phyloP scores from a whole-genome alignment of 2,797 vertebrate genomes.

The Euphonia xanthogaster region DNA sequence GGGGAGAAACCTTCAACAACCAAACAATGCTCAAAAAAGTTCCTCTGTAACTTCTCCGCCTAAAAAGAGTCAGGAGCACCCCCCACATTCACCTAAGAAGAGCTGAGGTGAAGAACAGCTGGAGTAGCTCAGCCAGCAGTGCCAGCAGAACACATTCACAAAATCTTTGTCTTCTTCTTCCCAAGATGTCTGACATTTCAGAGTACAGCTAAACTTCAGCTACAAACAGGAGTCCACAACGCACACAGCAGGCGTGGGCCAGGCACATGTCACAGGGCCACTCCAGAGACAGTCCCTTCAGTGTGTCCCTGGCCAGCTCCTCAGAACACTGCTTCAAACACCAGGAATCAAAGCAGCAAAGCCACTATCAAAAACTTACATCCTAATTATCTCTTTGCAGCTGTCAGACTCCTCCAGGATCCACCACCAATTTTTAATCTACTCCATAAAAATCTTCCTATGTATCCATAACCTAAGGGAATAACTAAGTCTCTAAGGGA shows the following conservation, averaged over 20 bases:
- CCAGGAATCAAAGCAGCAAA: neutral
- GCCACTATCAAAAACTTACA: neutral
- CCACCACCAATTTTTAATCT: neutral
- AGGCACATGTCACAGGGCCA: neutral
- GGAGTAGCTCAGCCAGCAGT: neutral
- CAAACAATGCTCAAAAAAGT: neutral
- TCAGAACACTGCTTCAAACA: neutral
- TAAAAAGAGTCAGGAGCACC: neutral
- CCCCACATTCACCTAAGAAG: neutral
- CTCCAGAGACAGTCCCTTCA: neutral
- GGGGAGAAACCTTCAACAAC: neutral
- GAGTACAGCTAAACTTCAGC: neutral
- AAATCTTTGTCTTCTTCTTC: neutral
- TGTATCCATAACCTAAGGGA: neutral
- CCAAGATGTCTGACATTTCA: neutral
- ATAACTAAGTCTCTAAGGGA: neutral
- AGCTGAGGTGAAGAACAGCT: neutral
- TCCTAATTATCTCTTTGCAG: neutral
- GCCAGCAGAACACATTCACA: neutral
- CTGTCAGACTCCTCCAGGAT: neutral
- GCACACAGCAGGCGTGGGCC: neutral
- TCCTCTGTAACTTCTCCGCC: neutral
- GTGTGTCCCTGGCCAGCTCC: neutral
- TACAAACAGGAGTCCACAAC: accelerated
- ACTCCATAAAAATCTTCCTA: neutral